Conservation (phyloP, 1,140 invertebrate genomes). For the Brachystomella parvula region DNA sequence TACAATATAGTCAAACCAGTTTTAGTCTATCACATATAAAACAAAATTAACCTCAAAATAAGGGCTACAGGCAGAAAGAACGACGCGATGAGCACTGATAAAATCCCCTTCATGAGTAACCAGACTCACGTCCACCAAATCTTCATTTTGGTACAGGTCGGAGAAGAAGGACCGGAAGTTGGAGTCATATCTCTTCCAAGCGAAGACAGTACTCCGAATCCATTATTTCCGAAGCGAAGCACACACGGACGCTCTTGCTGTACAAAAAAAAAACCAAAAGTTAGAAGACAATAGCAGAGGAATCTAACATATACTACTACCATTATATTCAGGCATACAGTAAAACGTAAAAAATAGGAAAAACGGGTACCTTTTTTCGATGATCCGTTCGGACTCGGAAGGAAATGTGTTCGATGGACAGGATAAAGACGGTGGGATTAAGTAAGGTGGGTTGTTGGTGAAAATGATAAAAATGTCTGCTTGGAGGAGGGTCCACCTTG, state of each 20-base stretch:
- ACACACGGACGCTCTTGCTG: too few species aligned
- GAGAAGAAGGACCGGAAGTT: not conserved
- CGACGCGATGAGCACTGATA: constrained; percentile 87
- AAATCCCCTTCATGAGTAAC: constrained; percentile 38
- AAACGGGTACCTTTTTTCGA: not conserved
- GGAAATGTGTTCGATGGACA: not conserved
- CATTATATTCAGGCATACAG: not conserved
- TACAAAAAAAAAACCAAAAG: not conserved
- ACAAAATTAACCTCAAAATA: constrained; percentile 86
- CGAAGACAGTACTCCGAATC: constrained; percentile 8
- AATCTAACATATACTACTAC: not conserved
- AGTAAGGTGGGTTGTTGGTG: not conserved
- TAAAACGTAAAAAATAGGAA: not conserved
- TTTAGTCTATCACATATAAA: too few species aligned
- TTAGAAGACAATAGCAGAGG: not conserved
- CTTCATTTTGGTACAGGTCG: constrained; percentile 5
- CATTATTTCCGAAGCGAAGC: not conserved
- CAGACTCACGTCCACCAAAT: not conserved
- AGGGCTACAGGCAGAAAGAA: constrained; percentile 84
- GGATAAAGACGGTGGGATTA: not conserved
- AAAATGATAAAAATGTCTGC: not conserved
- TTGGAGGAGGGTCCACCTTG: not conserved
- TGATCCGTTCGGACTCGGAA: not conserved
- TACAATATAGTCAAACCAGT: constrained; percentile 50
- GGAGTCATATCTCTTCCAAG: not conserved